Evolutionary conservation across 2,888 invertebrate genomes (phyloP).

Genomic region (Anagyrus pseudococci): DNA sequence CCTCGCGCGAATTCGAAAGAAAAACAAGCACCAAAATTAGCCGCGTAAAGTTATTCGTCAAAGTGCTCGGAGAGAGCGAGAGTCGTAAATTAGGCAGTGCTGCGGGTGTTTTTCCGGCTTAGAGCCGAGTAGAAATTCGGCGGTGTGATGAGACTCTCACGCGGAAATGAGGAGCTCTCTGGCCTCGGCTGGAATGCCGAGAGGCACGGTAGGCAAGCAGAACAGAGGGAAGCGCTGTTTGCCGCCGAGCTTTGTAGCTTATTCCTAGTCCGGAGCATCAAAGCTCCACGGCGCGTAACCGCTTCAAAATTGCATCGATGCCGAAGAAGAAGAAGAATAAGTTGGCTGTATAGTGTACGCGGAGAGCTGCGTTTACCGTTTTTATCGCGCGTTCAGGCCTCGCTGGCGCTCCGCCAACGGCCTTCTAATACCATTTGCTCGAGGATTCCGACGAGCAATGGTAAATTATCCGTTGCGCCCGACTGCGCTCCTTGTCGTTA

Average conservation of each 20-base stretch:
- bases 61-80: too few species aligned
- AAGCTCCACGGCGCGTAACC: neutral
- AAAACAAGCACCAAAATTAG: neutral
- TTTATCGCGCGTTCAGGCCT: neutral
- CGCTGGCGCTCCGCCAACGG: neutral
- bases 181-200: neutral
- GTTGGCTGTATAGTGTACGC: too few species aligned
- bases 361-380: neutral
- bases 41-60: too few species aligned
- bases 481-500: neutral
- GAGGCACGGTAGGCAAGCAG: neutral
- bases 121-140: too few species aligned
- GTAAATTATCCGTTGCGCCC: neutral
- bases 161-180: conserved; percentile 30
- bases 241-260: conserved; percentile 28
- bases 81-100: too few species aligned
- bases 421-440: neutral
- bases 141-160: neutral
- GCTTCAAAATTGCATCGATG: neutral
- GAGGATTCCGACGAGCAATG: neutral
- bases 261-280: conserved; percentile 12
- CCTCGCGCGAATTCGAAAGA: too few species aligned
- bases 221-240: neutral
- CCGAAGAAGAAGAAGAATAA: neutral
- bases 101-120: too few species aligned